Base-by-base conservation (phyloP, 2,888 invertebrate genomes). In the Himalopsyche kuldschensis region DNA sequence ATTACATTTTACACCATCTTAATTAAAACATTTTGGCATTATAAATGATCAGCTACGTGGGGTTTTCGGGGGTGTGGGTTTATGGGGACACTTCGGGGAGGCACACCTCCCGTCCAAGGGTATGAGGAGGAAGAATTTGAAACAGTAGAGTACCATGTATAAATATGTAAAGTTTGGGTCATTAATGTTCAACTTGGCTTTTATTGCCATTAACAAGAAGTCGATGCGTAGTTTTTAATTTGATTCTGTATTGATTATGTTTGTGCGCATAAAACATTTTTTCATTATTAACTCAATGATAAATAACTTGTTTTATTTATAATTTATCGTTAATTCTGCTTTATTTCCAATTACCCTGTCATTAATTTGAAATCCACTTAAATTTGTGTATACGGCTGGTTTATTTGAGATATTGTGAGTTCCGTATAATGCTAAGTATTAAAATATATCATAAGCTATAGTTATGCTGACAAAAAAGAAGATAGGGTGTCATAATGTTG, bases 21-120 rank as follows among this genome's bases (percentile, higher is more conserved):
- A 92, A 92, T 92, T 92, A 92, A 92, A 92, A 92, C 92, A 92
- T 92, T 92, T 92, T 92, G 92, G 91, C 91, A 92, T 92, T 92
- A 92, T 92, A 92, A 92, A 92, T 92, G 92, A 92, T 92, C 91
- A 90, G 90, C 84, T 81, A 84, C 83, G 82, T 80, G 80, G 82
- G 82, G 69, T 75, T 24, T n/a, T 24, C 27, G n/a, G 84, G 78
- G 83, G 75, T n/a, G 80, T 20, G 48, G 80, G 55, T 55, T 20
- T 55, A 55, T 20, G 79, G 85, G 78, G 83, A 48, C 78, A 24
- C 11, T 35, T 75, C 24, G 48, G 77, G 69, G 78, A 35, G 41
- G 75, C 30, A 8, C 35, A 6, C 20, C 55, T 55, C 32, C 80
- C 75, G 24, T 32, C 30, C 30, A 10, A 17, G 32, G 75, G 24